Evolutionary conservation across 2,113 vertebrate species (phyloP).

Genomic region (Scopus umbretta): DNA sequence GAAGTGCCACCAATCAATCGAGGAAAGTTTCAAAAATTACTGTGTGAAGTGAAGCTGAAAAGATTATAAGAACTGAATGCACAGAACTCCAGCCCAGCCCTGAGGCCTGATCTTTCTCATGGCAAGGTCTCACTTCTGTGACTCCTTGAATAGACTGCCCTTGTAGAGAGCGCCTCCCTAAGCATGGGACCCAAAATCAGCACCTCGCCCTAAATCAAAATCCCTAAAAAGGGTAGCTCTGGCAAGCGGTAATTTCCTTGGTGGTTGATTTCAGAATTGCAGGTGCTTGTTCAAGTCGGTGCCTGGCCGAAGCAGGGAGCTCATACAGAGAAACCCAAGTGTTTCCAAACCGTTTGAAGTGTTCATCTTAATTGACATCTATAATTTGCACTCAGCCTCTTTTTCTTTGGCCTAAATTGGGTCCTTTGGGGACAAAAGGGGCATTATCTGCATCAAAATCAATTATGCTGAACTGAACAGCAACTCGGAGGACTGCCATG

Average conservation of each 20-base stretch:
- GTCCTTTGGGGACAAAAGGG: neutral
- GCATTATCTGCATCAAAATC: neutral
- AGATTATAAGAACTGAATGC: neutral
- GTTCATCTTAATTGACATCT: neutral
- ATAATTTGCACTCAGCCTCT: neutral
- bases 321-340: neutral
- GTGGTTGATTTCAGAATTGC: neutral
- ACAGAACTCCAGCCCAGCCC: neutral
- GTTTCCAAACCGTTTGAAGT: neutral
- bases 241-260: neutral
- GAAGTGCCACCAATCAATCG: neutral
- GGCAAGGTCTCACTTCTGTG: neutral
- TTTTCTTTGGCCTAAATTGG: neutral
- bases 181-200: neutral
- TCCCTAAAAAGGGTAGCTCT: neutral
- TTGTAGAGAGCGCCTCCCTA: neutral
- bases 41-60: neutral
- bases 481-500: neutral
- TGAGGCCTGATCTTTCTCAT: neutral
- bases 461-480: neutral
- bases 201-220: neutral
- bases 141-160: neutral
- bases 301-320: neutral
- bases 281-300: neutral
- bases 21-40: neutral